phyloP scores from a whole-genome alignment of 2,888 invertebrate species.

The Sinodicranocentrus sp. region DNA sequence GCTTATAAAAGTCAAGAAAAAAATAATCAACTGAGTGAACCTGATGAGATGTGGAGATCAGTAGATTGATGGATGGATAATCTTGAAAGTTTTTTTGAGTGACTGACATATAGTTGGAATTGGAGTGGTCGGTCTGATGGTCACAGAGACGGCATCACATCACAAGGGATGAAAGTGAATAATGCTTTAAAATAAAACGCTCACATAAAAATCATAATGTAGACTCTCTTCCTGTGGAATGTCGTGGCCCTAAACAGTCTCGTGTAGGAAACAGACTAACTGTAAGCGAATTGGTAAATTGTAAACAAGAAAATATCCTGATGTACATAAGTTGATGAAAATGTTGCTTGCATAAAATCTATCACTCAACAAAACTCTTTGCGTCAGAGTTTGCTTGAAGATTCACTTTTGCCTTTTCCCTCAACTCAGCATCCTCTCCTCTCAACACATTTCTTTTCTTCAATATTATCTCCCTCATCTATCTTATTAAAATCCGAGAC shows the following conservation, averaged over 20 bases:
- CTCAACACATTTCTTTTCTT: conserved; percentile 9
- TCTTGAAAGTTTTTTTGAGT: conserved; percentile 21
- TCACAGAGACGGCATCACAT: not conserved
- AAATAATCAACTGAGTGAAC: conserved; percentile 15
- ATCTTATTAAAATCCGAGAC: conserved; percentile 24
- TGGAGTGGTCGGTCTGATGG: conserved; percentile 4
- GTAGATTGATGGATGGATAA: conserved; percentile 31
- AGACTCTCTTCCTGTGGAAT: not conserved
- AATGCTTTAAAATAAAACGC: conserved; percentile 14
- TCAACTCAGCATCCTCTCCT: not conserved
- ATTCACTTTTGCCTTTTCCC: too few relatives aligned
- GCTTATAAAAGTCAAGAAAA: conserved; percentile 40
- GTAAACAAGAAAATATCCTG: not conserved
- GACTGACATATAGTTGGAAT: conserved; percentile 24
- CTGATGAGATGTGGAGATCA: conserved; percentile 43
- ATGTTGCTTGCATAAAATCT: conserved; percentile 2
- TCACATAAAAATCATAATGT: conserved; percentile 26
- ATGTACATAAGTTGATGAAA: too few relatives aligned
- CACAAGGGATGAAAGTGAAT: conserved; percentile 27
- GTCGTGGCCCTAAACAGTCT: not conserved
- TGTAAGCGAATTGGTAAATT: not conserved
- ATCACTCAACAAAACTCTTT: conserved; percentile 5
- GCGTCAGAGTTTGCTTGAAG: too few relatives aligned
- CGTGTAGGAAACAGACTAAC: not conserved
- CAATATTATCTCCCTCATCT: conserved; percentile 23